Evolutionary conservation across 2,888 invertebrate genomes (phyloP).

Genomic region (Eurytoma adleriae): DNA sequence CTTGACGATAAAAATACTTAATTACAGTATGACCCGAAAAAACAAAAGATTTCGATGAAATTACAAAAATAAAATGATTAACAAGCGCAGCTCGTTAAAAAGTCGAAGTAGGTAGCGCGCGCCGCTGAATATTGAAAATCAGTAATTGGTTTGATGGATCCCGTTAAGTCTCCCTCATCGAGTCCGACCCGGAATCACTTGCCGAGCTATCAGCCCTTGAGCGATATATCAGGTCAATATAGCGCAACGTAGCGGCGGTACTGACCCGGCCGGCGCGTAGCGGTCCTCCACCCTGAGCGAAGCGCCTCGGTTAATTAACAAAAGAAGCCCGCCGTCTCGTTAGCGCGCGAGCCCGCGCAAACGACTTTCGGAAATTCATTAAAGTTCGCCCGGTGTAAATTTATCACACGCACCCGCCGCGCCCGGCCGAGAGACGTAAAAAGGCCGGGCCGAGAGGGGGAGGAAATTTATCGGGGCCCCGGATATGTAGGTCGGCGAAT

Average conservation of each 20-base stretch:
- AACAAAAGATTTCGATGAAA: no score
- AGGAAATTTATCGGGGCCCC: conserved; percentile 36
- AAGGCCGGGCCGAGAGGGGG: not conserved
- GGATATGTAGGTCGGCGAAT: conserved; percentile 36
- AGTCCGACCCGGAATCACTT: conserved; percentile 9
- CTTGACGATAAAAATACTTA: no score
- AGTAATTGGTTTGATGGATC: conserved; percentile 13
- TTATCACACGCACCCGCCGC: conserved; percentile 21
- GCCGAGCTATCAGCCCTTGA: not conserved
- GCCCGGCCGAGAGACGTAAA: not conserved
- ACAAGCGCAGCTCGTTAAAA: no score
- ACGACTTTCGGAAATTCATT: conserved; percentile 40
- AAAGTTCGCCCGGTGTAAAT: conserved; percentile 25
- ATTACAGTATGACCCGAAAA: no score
- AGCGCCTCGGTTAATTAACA: conserved; percentile 30
- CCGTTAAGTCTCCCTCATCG: not conserved
- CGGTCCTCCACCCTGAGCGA: not conserved
- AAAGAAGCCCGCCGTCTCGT: not conserved
- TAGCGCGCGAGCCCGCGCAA: not conserved
- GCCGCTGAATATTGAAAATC: not conserved
- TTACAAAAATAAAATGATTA: no score
- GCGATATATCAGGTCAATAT: no score
- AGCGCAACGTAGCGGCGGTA: not conserved
- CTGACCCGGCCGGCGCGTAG: not conserved
- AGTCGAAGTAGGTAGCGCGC: no score